Evolutionary conservation across 2,113 vertebrate genomes (phyloP), one percentile per base, ranked within the genome.

Genomic region (Cynocephalus volans): DNA sequence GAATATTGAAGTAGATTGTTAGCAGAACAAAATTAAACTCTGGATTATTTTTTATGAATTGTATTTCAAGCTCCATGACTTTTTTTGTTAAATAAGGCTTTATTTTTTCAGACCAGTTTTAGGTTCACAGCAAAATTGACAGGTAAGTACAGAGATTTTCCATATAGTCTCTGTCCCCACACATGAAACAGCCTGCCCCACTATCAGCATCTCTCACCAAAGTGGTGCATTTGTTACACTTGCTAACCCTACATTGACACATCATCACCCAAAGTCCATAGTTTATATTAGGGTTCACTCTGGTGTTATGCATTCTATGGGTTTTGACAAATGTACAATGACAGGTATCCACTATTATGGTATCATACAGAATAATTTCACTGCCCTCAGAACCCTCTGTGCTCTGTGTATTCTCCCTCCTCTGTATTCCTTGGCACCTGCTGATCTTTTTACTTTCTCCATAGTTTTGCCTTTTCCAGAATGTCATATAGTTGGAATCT

Each of bases 1-100:
- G 88, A 96, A 90, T 95, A 93, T 87, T 88, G 94, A 72, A 94
- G 87, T 86, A 90, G 97, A 89, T 60, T 6, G 81, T 96, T 97
- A 73, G 90, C 97, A 96, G 80, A 89, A 54, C 80, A 97, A 97
- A 98, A 98, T 98, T 97, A 98, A 97, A 98, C 98, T 98, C 97
- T 97, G 90, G 95, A 95, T 93, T 82, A 41, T 41, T 81, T 97
- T 82, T 60, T 81, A 24, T 93, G 97, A 97, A 97, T 95, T 95
- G 80, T 98, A 96, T 95, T 98, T 98, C 98, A 98, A 98, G 73
- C 95, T 97, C 89, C 0, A 0, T 60, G 17, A 95, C 93, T 97
- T 97, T 97, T 97, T 95, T 96, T 41, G 41, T 41, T 48, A 8
- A 73, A 45, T 41, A 77, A 52, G 75, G 19, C 28, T 77, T 31